phyloP scores from a whole-genome alignment of 2,113 vertebrate species.

The Phodopus roborovskii region DNA sequence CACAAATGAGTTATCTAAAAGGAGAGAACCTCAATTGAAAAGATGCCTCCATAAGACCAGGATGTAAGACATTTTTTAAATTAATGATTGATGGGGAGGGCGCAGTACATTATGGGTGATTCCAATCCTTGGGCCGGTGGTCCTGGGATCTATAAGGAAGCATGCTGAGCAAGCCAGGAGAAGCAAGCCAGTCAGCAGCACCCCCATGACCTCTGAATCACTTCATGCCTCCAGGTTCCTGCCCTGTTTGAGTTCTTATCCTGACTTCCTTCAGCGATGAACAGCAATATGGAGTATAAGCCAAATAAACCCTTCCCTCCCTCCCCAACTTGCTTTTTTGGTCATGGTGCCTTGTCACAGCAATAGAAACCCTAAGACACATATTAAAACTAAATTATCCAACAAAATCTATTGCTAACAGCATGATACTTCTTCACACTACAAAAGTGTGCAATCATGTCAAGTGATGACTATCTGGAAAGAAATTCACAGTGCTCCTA shows the following conservation, averaged over 20 bases:
- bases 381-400: neutral
- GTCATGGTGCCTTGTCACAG: neutral
- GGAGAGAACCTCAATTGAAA: neutral
- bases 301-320: neutral
- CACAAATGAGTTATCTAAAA: neutral
- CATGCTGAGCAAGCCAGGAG: neutral
- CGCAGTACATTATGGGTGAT: neutral
- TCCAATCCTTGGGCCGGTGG: neutral
- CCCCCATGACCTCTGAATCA: too few relatives aligned
- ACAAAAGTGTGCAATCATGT: neutral
- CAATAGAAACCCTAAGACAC: neutral
- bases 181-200: neutral
- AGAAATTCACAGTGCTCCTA: constrained; percentile 33
- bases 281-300: neutral
- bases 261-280: neutral
- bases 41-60: neutral
- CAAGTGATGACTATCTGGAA: constrained; percentile 21
- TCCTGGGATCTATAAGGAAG: neutral
- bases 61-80: neutral
- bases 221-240: neutral
- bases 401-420: neutral
- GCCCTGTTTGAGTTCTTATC: neutral
- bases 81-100: neutral
- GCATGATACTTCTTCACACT: neutral
- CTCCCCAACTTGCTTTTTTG: neutral